Base-by-base conservation (phyloP, 1,140 invertebrate species). In the Ceratosolen solmsi region DNA sequence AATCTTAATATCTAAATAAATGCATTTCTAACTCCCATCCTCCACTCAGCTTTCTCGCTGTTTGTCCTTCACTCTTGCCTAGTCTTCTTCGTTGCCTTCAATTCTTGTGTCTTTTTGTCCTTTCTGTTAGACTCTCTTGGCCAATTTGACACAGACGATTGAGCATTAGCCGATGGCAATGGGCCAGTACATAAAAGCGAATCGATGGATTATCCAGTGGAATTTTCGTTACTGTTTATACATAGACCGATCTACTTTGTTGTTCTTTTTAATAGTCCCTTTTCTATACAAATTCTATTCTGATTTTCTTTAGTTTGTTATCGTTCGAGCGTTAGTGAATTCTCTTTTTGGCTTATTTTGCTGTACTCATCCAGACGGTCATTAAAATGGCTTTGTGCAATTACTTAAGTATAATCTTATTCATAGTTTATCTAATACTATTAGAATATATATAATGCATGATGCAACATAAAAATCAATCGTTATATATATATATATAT, bases 131-230 rank as follows among this genome's bases (percentile, higher is more conserved):
- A 41, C 2, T 27, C 2, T 27, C 9, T 58, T 56, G 30, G 36
- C 3, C 63, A 41, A 70, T 79, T 70, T 46, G 22, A 38, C 30
- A 41, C 78, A 22, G 51, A 51, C 60, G 65, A 79, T 22, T 63
- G 78, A 72, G 25, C 54, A 72, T 20, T 33, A 54, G 2, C n/a
- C 27, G 22, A 41, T 38, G 78, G 51, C 20, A 1, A 68, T 38
- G 33, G 8, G 33, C 33, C 20, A 36, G 3, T 38, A n/a, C 20
- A 68, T 38, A n/a, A 68, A 36, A 68, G 22, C n/a, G 30, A 68
- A 70, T 78, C n/a, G 68, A 72, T 72, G 49, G 25, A 70, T 78
- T 38, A 70, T 51, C 27, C 30, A 54, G 8, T 38, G 38, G 36
- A 15, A 25, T 38, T 79, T 54, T 70, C 25, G 49, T 70, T 79